These are phyloP conservation scores for Gobio occitaniae DNA, from an alignment of 2,797 vertebrate genomes.

Conservation along the genomic window DNA sequence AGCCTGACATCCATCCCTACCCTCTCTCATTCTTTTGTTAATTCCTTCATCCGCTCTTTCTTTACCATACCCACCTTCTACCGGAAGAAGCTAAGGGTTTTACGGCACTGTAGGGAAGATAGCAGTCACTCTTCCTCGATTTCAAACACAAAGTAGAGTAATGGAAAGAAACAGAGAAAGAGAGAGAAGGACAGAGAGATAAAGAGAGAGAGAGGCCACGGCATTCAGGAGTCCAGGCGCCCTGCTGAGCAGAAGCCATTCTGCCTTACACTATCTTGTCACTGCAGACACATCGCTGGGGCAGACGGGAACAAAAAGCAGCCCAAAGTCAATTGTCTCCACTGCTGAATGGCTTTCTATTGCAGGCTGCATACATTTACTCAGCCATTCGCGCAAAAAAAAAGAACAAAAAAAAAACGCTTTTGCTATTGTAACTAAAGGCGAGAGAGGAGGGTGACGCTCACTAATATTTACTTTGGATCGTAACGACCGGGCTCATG, in stretches of 20 bases:
- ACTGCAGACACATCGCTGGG: slow-evolving; percentile 83
- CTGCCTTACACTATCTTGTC: slow-evolving; percentile 87
- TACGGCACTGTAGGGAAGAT: slow-evolving; percentile 76
- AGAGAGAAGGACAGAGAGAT: slow-evolving; percentile 71
- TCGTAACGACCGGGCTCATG: slow-evolving; percentile 63
- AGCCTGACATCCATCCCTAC: slow-evolving; percentile 65
- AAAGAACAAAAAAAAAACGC: background rate
- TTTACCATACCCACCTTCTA: slow-evolving; percentile 72
- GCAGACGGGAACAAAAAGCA: slow-evolving; percentile 89
- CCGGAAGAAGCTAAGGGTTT: slow-evolving; percentile 56
- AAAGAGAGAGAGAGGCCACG: slow-evolving; percentile 72
- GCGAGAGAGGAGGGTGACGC: slow-evolving; percentile 76
- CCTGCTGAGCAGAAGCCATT: slow-evolving; percentile 85
- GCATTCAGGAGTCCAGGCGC: slow-evolving; percentile 81
- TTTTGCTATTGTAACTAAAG: slow-evolving; percentile 77
- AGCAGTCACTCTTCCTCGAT: slow-evolving; percentile 81
- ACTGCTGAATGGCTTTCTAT: slow-evolving; percentile 89
- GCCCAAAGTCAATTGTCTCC: slow-evolving; percentile 92
- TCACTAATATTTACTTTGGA: slow-evolving; percentile 82
- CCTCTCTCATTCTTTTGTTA: slow-evolving; percentile 72
- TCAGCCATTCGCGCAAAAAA: slow-evolving; percentile 71
- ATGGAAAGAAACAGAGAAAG: slow-evolving; percentile 56
- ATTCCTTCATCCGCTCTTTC: slow-evolving; percentile 68
- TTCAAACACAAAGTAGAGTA: slow-evolving; percentile 65
- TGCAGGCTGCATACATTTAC: slow-evolving; percentile 84